Evolutionary conservation across 2,113 vertebrate genomes (phyloP), one percentile per base, ranked within the genome.

Genomic region (Coptodon rendalli): DNA sequence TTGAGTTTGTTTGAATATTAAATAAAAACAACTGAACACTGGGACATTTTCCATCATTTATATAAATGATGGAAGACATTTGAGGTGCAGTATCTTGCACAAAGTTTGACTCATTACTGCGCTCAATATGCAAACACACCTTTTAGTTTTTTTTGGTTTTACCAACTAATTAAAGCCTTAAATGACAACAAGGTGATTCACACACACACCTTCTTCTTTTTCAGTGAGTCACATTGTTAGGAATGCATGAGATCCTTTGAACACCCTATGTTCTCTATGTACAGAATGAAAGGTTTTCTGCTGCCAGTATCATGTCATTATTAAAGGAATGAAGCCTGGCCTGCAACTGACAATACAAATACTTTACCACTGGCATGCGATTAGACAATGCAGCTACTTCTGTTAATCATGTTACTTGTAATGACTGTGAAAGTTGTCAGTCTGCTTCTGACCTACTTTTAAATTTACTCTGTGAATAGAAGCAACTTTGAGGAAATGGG

Each of bases 381-480:
- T 53, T 54, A 50, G 61, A n/a, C 34, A 66, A 13, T 66, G 10
- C 61, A 66, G 61, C 59, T 81, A 56, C 43, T 43, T 50, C 22
- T 17, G 17, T 63, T 63, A 63, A 36, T 29, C 50, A 78, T 56
- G 43, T 54, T 82, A 34, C 22, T 19, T 19, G 38, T 38, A 53
- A 17, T 34, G 27, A 52, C 13, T 83, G 16, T 56, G 50, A 73
- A 29, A 83, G 48, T 4, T 7, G 63, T 73, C 6, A 40, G 36
- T 76, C 43, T 76, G 43, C 16, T 76, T 50, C 71, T 76, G 14
- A 48, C 8, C 24, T 66, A 66, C 61, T 66, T 38, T n/a, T 52
- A 66, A 89, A 68, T 57, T 61, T 56, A 22, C 19, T 71, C 53
- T 40, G 63, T 48, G 52, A 87, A 82, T 24, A 82, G 52, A 80